These are phyloP conservation scores for Trachymyrmex cornetzi DNA, from an alignment of 1,140 invertebrate species.

Conservation along the genomic window DNA sequence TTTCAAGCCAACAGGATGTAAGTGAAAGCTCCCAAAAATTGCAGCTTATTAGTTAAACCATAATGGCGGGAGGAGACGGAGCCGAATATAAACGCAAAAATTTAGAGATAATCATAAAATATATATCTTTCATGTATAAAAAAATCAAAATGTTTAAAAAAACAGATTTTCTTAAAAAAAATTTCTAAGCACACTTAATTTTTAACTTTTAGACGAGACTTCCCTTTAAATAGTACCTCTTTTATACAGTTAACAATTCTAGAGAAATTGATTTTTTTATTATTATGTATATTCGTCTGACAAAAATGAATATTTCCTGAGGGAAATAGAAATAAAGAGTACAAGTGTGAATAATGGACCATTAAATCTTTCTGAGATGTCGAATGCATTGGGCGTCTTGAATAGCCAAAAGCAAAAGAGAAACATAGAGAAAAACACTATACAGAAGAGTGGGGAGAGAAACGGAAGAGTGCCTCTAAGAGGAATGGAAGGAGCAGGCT, in stretches of 20 bases:
- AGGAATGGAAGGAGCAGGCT: conserved; percentile 68
- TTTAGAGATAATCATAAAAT: no score
- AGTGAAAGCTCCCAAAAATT: no score
- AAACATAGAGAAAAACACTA: background rate
- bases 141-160: no score
- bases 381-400: conserved; percentile 47
- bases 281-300: background rate
- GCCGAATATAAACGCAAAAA: no score
- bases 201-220: no score
- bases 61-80: no score
- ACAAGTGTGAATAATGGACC: conserved; percentile 36
- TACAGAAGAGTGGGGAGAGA: background rate
- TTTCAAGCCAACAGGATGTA: no score
- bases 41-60: no score
- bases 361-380: conserved; percentile 38
- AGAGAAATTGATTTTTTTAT: background rate
- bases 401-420: conserved; percentile 35
- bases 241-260: background rate
- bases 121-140: no score
- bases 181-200: no score
- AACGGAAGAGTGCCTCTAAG: conserved; percentile 41
- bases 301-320: background rate
- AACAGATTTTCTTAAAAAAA: no score
- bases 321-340: background rate
- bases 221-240: no score